Base-by-base conservation (phyloP, 2,888 invertebrate genomes). In the Rhynchonema sp. region DNA sequence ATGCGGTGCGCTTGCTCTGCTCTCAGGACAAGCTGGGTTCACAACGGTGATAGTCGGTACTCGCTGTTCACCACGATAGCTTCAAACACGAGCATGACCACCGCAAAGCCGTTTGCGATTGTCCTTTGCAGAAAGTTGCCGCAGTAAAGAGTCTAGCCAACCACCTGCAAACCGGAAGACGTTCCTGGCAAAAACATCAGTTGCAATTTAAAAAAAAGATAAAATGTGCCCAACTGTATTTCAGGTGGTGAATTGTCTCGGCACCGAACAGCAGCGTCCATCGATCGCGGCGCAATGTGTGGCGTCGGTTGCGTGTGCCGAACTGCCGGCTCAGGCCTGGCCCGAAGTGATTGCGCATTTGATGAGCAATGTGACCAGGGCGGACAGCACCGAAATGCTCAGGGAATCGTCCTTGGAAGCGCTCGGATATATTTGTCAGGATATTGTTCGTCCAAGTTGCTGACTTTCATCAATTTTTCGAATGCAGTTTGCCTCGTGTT, bases 341-440 rank as follows among this genome's bases (percentile, higher is more conserved):
- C 84, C 82, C 64, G 86, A 89, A 67, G 80, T 98, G 6, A 90
- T 99, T 67, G 80, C 81, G 56, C 80, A 83, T 22, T 79, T 99
- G 65, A 89, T 91, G 61, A 83, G 82, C 74, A 94, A 94, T 79
- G 90, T 99, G 60, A 86, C 88, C 73, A 66, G 67, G 59, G 69
- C 73, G 9, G 69, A 68, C 25, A 87, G 87, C 58, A 86, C 87
- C 26, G 96, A 96, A 78, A 83, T 88, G 80, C 84, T 91, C 74
- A 89, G 88, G 70, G 96, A 98, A 78, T 86, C 96, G 1, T 90
- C 94, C 0, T 77, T 99, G 58, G 98, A 99, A 80, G 86, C 98
- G 54, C 90, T 99, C 68, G 98, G 98, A 53, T 96, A 96, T 73
- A 92, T 96, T 68, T 98, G 98, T 74, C 92, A 94, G 77, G 98